Percentiles rank a stretch among this genome's conserved stretches.
Evolutionary conservation across 92 coral and sea anemone genomes (phyloP).

Genomic region (Zoanthus sansibaricus): DNA sequence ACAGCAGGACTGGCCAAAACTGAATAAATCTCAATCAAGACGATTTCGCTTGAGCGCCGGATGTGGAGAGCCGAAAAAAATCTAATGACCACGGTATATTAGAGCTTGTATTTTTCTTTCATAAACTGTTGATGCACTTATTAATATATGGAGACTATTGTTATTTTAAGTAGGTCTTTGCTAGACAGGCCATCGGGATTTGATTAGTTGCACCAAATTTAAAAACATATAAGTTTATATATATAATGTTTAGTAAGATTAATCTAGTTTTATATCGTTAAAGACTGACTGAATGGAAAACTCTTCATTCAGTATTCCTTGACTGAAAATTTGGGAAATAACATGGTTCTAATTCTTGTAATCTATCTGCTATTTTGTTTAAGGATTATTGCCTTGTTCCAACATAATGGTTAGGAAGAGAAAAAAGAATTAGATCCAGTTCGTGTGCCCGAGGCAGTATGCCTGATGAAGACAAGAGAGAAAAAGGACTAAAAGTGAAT

Average conservation of each 20-base stretch:
- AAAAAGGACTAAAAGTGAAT: slow-evolving; percentile 60
- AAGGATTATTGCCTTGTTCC: background rate
- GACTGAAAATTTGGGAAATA: background rate
- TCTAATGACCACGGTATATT: slow-evolving; percentile 44
- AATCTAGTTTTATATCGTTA: background rate
- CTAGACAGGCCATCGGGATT: background rate
- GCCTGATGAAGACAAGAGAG: slow-evolving; percentile 84
- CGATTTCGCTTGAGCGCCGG: background rate
- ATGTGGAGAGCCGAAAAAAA: slow-evolving; percentile 7
- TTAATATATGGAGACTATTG: slow-evolving; percentile 19
- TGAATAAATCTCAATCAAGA: background rate
- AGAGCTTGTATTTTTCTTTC: background rate
- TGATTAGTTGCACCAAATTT: background rate
- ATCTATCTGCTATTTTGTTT: slow-evolving; percentile 4
- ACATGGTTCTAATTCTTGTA: background rate
- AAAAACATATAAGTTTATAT: no score
- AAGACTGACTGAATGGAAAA: background rate
- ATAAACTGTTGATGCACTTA: slow-evolving; percentile 26
- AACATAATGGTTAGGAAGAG: slow-evolving; percentile 39
- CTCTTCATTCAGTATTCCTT: background rate
- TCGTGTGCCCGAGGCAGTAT: slow-evolving; percentile 39
- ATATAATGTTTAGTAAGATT: no score
- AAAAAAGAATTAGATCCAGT: slow-evolving; percentile 15
- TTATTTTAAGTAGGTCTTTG: background rate
- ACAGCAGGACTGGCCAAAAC: background rate